phyloP scores from a whole-genome alignment of 2,888 invertebrate genomes.

The Noctua janthe region DNA sequence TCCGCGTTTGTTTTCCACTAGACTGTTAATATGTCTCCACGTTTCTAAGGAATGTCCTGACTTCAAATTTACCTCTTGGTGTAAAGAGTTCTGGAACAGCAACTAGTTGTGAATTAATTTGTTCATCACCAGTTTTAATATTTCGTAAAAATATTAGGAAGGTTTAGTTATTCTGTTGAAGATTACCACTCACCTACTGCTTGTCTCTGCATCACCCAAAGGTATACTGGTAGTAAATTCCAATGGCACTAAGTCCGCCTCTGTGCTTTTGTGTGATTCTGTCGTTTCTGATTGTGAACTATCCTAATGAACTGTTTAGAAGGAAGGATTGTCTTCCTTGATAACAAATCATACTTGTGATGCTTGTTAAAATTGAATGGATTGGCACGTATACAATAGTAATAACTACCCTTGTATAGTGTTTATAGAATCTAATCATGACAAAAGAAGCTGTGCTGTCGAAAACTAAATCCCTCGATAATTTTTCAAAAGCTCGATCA shows the following conservation, averaged over 20 bases:
- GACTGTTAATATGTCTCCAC: constrained; percentile 24
- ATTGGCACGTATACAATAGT: not conserved
- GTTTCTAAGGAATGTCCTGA: constrained; percentile 32
- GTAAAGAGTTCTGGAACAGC: not conserved
- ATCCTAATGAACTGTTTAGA: not conserved
- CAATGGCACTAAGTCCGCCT: no score
- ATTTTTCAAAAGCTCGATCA: not conserved
- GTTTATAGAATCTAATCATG: not conserved
- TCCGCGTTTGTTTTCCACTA: constrained; percentile 69
- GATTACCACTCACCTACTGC: no score
- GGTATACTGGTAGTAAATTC: no score
- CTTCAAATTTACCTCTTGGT: not conserved
- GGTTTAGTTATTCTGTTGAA: no score
- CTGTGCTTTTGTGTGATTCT: no score
- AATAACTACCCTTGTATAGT: not conserved
- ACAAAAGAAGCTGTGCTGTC: not conserved
- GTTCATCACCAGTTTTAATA: not conserved
- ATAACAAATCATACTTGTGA: not conserved
- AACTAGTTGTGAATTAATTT: not conserved
- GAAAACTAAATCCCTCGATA: not conserved
- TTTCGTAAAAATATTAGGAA: not conserved
- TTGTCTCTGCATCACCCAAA: no score
- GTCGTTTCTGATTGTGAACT: not conserved
- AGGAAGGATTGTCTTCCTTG: not conserved
- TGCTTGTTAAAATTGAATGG: not conserved